A percentile compares a stretch with the other conserved stretches of the same genome.
phyloP scores from a whole-genome alignment of 2,113 vertebrate genomes.

The Thryonomys swinderianus region DNA sequence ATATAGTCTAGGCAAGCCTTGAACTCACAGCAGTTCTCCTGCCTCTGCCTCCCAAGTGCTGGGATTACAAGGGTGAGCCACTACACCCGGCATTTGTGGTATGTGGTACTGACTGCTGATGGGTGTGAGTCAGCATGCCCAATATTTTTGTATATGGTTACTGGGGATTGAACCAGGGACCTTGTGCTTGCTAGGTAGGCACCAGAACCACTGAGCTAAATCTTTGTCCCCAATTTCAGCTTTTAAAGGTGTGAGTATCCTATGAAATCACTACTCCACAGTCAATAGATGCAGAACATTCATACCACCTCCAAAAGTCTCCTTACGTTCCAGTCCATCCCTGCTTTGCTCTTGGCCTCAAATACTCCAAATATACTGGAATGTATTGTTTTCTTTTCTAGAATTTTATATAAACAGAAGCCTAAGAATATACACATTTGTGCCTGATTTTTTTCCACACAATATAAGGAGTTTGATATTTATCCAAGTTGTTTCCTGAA shows the following conservation, averaged over 20 bases:
- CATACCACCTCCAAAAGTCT: neutral
- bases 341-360: neutral
- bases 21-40: no score
- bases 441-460: neutral
- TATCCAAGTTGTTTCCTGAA: neutral
- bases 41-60: no score
- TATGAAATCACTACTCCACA: neutral
- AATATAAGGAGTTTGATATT: neutral
- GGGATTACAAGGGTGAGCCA: no score
- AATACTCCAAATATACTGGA: neutral
- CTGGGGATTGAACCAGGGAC: no score
- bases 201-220: no score
- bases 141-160: no score
- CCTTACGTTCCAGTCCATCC: neutral
- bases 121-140: no score
- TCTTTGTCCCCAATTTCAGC: neutral
- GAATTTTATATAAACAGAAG: neutral
- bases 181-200: no score
- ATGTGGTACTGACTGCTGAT: no score
- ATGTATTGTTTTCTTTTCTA: neutral
- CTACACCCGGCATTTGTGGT: no score
- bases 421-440: neutral
- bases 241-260: neutral
- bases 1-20: no score
- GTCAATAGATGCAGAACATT: neutral